Base-by-base conservation (phyloP, 1,140 invertebrate genomes). In the Amyelois transitella region DNA sequence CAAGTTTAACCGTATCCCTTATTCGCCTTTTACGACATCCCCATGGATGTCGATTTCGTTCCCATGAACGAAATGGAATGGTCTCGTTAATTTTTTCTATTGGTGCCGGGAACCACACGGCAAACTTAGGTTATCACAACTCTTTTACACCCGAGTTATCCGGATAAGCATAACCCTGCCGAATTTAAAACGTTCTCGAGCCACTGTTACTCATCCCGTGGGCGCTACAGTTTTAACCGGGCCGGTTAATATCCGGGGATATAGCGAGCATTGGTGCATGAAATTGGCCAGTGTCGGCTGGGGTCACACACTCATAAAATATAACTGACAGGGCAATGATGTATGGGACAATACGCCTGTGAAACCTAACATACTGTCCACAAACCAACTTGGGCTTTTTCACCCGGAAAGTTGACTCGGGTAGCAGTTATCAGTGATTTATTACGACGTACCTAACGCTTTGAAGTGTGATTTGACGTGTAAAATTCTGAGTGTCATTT, bases 251-350 rank as follows among this genome's bases (percentile, higher is more conserved):
- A 50, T 53, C 59, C 55, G 56, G 62, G 58, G 61, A 64, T 65
- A 69, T 50, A 56, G 57, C 20, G 53, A 24, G 58, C 57, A 58
- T 47, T 57, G 43, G 50, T 20, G 51, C 64, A 59, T 64, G 68
- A 66, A 70, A 66, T 70, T 66, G 64, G 58, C 53, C 68, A 61
- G 64, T 25, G 62, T 55, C 58, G 61, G 60, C 48, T 53, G 21
- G 56, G 18, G 45, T 48, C 51, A 45, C 55, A 49, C 44, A 43
- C 55, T 61, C 62, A 56, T 64, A 64, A 64, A 62, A 62, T 59
- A 66, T 66, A 62, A 54, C 54, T 58, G 64, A 56, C 64, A 60
- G 47, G 18, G 58, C n/a, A 67, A 62, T 67, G 61, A 62, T 67
- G 53, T 60, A 63, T 67, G 51, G 51, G 51, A 58, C 49, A 32